Evolutionary conservation across 2,888 invertebrate genomes (phyloP).

Genomic region (Lomographa bimaculata): DNA sequence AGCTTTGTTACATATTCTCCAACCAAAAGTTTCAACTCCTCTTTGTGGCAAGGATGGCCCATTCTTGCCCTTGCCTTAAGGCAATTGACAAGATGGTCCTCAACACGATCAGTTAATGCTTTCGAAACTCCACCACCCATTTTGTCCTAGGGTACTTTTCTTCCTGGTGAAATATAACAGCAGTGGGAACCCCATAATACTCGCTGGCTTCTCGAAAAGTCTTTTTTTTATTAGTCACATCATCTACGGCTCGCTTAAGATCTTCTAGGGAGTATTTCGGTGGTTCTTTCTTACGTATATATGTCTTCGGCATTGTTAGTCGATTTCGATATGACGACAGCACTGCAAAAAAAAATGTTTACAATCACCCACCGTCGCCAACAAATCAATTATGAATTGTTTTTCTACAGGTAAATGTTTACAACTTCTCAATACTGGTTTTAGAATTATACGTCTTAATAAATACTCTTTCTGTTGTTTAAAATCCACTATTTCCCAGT

Average conservation of each 20-base stretch:
- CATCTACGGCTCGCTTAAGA: slow-evolving; percentile 3
- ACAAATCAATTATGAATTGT: too few relatives aligned
- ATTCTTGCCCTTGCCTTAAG: slow-evolving; percentile 10
- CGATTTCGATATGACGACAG: too few relatives aligned
- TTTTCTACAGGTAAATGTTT: too few relatives aligned
- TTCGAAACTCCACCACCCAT: slow-evolving; percentile 13
- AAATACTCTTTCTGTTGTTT: too few relatives aligned
- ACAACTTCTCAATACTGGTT: too few relatives aligned
- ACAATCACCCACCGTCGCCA: too few relatives aligned
- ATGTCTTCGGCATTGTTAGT: too few relatives aligned
- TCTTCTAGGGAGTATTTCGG: slow-evolving; percentile 3
- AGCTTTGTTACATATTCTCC: too few relatives aligned
- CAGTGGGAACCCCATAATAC: slow-evolving; percentile 8
- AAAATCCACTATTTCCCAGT: too few relatives aligned
- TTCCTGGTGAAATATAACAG: slow-evolving; percentile 15
- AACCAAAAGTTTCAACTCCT: too few relatives aligned
- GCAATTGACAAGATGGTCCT: slow-evolving; percentile 13
- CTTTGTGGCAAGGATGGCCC: slow-evolving; percentile 1
- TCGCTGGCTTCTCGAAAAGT: slow-evolving; percentile 7
- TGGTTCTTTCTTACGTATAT: slow-evolving; percentile 4
- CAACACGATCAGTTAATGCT: slow-evolving; percentile 15
- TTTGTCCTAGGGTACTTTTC: slow-evolving; percentile 14
- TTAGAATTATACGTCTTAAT: too few relatives aligned
- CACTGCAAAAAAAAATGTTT: too few relatives aligned
- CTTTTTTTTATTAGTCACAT: slow-evolving; percentile 5